Conservation (phyloP, 2,888 invertebrate genomes). For the Ariolimax columbianus region DNA sequence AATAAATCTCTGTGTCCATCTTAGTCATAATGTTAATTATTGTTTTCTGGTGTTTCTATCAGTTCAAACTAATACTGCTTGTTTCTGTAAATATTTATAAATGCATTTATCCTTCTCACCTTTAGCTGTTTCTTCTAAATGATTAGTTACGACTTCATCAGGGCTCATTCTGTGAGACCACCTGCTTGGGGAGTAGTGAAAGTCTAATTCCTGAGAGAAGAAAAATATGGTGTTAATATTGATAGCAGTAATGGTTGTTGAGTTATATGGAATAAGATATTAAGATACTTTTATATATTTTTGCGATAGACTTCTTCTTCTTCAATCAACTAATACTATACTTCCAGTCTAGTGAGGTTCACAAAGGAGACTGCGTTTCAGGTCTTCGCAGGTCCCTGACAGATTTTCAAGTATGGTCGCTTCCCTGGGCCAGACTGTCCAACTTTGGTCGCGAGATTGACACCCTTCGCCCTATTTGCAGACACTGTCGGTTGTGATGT, state of each 20-base stretch:
- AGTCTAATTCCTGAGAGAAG: conserved; percentile 63
- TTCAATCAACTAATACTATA: too few species aligned
- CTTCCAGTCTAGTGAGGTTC: background rate
- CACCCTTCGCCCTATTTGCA: too few species aligned
- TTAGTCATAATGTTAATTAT: too few species aligned
- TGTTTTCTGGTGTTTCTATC: too few species aligned
- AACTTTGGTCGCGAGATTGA: too few species aligned
- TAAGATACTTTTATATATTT: too few species aligned
- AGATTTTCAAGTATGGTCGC: background rate
- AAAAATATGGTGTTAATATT: background rate
- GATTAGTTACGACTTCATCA: conserved; percentile 62
- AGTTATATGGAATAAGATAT: background rate
- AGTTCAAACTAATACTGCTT: too few species aligned
- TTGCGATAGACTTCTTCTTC: too few species aligned
- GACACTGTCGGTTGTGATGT: too few species aligned
- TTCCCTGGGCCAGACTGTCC: too few species aligned
- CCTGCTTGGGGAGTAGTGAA: conserved; percentile 66
- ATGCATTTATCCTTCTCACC: conserved; percentile 52
- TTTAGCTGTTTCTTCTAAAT: conserved; percentile 57
- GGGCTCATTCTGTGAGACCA: conserved; percentile 69
- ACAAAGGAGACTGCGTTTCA: background rate
- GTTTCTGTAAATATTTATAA: background rate
- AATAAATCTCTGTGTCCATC: too few species aligned
- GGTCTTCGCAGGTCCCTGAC: background rate
- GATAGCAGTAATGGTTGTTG: background rate